phyloP scores from a whole-genome alignment of 2,113 vertebrate species.

The Hippocampus abdominalis region DNA sequence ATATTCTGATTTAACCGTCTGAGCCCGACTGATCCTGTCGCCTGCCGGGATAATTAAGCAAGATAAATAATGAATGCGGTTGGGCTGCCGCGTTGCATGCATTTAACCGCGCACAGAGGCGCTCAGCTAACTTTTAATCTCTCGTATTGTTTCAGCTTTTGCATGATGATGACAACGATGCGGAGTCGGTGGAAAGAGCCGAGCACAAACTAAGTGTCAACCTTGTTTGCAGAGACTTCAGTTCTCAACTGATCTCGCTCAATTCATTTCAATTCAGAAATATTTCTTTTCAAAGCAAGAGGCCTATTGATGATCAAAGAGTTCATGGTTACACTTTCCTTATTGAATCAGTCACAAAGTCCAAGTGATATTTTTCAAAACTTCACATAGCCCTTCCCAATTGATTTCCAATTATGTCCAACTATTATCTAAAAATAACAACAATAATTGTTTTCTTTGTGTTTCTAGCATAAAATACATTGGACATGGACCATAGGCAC shows the following conservation, averaged over 20 bases:
- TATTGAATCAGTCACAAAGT: background rate
- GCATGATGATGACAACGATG: background rate
- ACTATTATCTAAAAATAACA: background rate
- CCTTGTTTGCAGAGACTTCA: background rate
- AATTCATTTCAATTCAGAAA: background rate
- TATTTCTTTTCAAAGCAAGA: background rate
- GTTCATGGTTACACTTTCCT: background rate
- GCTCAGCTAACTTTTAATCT: background rate
- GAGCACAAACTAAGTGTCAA: background rate
- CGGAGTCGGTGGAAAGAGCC: background rate
- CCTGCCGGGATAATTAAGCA: constrained; percentile 13
- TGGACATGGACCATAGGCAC: background rate
- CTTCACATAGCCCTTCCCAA: background rate
- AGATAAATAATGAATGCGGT: background rate
- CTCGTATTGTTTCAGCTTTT: background rate
- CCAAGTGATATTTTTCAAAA: background rate
- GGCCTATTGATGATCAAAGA: background rate
- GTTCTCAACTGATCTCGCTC: background rate
- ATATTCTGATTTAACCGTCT: background rate
- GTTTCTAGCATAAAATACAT: background rate
- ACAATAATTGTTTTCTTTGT: background rate
- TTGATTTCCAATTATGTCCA: background rate
- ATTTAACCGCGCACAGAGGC: background rate
- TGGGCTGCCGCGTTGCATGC: background rate
- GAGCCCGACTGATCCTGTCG: background rate